Conservation (phyloP, 2,888 invertebrate species). For the Melieria picta region DNA sequence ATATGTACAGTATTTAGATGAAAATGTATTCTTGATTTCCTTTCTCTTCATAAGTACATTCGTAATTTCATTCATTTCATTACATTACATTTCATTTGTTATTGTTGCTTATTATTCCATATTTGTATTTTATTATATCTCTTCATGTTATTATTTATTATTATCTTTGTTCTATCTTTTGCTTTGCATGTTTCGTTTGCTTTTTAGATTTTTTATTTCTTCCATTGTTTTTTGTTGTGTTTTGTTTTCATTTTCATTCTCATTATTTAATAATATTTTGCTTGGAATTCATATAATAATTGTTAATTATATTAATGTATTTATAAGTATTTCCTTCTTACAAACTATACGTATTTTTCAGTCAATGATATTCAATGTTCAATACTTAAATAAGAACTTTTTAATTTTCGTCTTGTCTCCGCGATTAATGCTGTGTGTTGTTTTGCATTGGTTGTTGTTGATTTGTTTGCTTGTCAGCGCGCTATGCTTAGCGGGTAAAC, state of each 20-base stretch:
- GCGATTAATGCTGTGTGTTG: conserved; percentile 35
- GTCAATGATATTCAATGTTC: conserved; percentile 60
- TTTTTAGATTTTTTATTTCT: conserved; percentile 33
- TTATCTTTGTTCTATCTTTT: conserved; percentile 36
- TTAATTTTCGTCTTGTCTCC: conserved; percentile 28
- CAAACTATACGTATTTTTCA: conserved; percentile 54
- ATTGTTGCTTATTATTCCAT: conserved; percentile 18
- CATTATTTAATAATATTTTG: conserved; percentile 37
- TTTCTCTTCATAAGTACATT: conserved; percentile 38
- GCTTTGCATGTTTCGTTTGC: not conserved
- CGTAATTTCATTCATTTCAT: conserved; percentile 37
- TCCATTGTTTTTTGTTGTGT: conserved; percentile 40
- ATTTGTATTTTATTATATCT: not conserved
- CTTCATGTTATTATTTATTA: conserved; percentile 24
- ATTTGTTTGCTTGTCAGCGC: conserved; percentile 21
- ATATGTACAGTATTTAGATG: conserved; percentile 48
- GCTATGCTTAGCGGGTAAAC: conserved; percentile 18
- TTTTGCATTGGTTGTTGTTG: conserved; percentile 35
- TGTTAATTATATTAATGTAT: conserved; percentile 40
- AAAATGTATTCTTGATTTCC: conserved; percentile 46
- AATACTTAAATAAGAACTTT: conserved; percentile 37
- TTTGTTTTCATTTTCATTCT: conserved; percentile 41
- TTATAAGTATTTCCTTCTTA: conserved; percentile 42
- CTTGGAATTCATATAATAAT: conserved; percentile 50
- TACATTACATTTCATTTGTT: conserved; percentile 50